These are phyloP conservation scores for Galerucella nymphaeae DNA, from an alignment of 2,888 invertebrate species.

Conservation along the genomic window DNA sequence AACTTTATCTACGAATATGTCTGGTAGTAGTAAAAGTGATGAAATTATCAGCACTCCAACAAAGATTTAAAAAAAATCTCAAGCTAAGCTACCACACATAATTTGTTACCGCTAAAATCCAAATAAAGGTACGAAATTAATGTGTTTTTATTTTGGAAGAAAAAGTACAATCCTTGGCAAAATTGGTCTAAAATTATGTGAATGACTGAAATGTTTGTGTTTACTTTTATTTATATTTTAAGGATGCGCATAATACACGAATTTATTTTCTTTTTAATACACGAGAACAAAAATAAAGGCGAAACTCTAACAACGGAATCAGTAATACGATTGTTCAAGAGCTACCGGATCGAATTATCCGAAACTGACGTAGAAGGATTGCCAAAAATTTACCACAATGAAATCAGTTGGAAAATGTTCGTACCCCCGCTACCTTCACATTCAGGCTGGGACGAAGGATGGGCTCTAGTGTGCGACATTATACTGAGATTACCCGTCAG, in stretches of 20 bases:
- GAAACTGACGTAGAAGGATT: constrained; percentile 65
- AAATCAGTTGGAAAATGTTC: constrained; percentile 78
- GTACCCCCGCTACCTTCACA: constrained; percentile 74
- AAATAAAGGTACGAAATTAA: too few species aligned
- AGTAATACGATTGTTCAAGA: constrained; percentile 13
- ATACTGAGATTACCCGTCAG: constrained; percentile 77
- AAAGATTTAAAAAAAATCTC: too few species aligned
- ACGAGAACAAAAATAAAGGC: constrained; percentile 58
- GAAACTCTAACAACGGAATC: background rate
- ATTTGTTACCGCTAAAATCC: too few species aligned
- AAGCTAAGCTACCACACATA: too few species aligned
- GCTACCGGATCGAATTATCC: constrained; percentile 52
- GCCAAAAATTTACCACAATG: constrained; percentile 66
- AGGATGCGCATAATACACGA: constrained; percentile 75
- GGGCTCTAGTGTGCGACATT: constrained; percentile 77
- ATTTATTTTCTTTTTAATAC: constrained; percentile 76
- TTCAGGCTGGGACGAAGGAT: constrained; percentile 66
- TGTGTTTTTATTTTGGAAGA: too few species aligned
- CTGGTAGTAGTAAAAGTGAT: too few species aligned
- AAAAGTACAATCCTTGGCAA: too few species aligned
- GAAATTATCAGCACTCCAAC: too few species aligned
- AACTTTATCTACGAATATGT: too few species aligned
- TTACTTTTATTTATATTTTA: constrained; percentile 64
- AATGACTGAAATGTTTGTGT: too few species aligned
- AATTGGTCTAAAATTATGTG: too few species aligned